A percentile compares a stretch with the other conserved stretches of the same genome.
phyloP scores from a whole-genome alignment of 2,113 vertebrate genomes.

The Tetrao urogallus region DNA sequence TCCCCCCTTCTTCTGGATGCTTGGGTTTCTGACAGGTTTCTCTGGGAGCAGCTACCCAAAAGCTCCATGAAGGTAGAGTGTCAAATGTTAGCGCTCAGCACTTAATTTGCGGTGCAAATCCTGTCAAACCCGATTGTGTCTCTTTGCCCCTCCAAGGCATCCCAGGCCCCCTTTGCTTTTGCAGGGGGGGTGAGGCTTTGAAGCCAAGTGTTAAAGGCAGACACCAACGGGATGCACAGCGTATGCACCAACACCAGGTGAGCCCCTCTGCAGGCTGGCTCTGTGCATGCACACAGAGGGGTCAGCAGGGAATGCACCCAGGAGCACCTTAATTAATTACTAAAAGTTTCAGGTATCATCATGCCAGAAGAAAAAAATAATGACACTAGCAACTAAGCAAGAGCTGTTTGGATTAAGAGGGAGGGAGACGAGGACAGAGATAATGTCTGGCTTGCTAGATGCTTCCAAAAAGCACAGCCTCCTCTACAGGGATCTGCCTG shows the following conservation, averaged over 20 bases:
- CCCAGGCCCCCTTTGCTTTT: not conserved
- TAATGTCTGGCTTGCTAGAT: not conserved
- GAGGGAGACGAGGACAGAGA: not conserved
- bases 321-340: slow-evolving; percentile 51
- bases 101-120: slow-evolving; percentile 62
- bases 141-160: slow-evolving; percentile 24
- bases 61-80: slow-evolving; percentile 35
- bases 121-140: slow-evolving; percentile 16
- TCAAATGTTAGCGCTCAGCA: slow-evolving; percentile 52
- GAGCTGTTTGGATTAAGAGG: not conserved
- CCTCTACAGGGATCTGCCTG: not conserved
- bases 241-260: not conserved
- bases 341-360: slow-evolving; percentile 1
- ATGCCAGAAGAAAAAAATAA: not conserved
- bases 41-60: slow-evolving; percentile 29
- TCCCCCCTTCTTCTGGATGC: slow-evolving; percentile 21
- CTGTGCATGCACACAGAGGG: not conserved
- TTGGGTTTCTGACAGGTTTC: slow-evolving; percentile 41
- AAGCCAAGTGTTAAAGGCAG: slow-evolving; percentile 27
- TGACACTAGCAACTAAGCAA: not conserved
- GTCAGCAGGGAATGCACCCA: not conserved
- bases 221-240: not conserved
- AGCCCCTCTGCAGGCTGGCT: not conserved
- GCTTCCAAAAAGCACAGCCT: not conserved
- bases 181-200: slow-evolving; percentile 15